Evolutionary conservation across 2,888 invertebrate species (phyloP), one percentile per base, ranked within the genome.

Genomic region (Corbicula japonica): DNA sequence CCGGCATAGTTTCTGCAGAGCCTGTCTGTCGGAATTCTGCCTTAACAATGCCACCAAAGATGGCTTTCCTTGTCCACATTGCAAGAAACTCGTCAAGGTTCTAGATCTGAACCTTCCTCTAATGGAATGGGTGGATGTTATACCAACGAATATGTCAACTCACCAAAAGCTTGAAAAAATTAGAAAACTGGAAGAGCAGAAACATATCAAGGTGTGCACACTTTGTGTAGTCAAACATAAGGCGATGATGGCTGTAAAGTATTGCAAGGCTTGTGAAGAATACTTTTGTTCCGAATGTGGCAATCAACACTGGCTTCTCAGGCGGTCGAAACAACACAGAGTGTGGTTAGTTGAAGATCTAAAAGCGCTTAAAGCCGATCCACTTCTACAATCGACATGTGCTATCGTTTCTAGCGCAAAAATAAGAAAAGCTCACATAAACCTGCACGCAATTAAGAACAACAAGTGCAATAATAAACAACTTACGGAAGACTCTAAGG

Each of bases 271-370:
- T 1, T 83, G 83, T 48, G 61, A 74, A n/a, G 80, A 77, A 48
- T 77, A 75, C 54, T 83, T 74, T 63, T 83, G 83, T 62, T 74
- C 74, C 26, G 77, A 83, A 28, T 83, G 83, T 28, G 83, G 83
- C 8, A 83, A 76, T 18, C 74, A 77, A 18, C 83, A 83, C 32
- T 83, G 83, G 83, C 35, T 83, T 12, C 62, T 76, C 4, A 21
- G 71, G 35, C 58, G 70, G 10, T 76, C 79, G 1, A 80, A 77
- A 46, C 62, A 70, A 41, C 83, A 83, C 46, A 58, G 76, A 38
- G 72, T 83, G 3, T 76, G 61, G 69, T 30, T 76, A 6, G 41
- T 80, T 3, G 77, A 77, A 12, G 76, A 80, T 48, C 12, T 83
- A 23, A 52, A 52, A 8, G 70, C 60, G 0, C 46, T 83, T 4